A percentile compares a stretch with the other conserved stretches of the same genome.
phyloP scores from a whole-genome alignment of 2,888 invertebrate species.

The Phymatocera aterrima region DNA sequence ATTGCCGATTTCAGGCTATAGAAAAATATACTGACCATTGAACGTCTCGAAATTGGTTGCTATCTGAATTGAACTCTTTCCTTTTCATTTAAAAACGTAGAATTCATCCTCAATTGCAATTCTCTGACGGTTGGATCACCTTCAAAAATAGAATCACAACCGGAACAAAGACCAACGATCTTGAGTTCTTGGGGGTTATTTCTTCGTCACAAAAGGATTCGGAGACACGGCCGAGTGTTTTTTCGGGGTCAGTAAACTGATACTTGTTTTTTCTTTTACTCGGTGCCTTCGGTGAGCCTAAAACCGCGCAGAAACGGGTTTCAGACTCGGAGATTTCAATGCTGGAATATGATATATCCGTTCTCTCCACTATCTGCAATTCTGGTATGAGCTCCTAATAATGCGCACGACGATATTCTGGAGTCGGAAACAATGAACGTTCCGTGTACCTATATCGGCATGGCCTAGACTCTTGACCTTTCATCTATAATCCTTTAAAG shows the following conservation, averaged over 20 bases:
- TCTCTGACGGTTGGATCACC: not conserved
- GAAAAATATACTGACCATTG: not conserved
- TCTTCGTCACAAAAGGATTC: slow-evolving; percentile 11
- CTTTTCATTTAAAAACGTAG: too few relatives aligned
- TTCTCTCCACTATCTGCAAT: not conserved
- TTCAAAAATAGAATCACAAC: not conserved
- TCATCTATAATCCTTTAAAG: not conserved
- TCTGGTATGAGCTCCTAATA: not conserved
- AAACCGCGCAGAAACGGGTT: slow-evolving; percentile 49
- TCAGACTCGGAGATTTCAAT: slow-evolving; percentile 61
- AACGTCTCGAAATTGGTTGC: not conserved
- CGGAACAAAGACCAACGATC: slow-evolving; percentile 7
- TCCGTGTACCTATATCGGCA: not conserved
- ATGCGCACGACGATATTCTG: not conserved
- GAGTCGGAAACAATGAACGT: not conserved
- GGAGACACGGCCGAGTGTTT: slow-evolving; percentile 13
- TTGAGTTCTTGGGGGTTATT: not conserved
- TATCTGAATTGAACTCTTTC: not conserved
- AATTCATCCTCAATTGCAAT: not conserved
- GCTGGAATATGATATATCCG: slow-evolving; percentile 52
- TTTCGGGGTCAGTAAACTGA: slow-evolving; percentile 42
- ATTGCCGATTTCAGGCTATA: too few relatives aligned
- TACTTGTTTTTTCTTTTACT: slow-evolving; percentile 26
- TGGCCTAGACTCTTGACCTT: slow-evolving; percentile 36
- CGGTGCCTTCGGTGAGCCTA: slow-evolving; percentile 14